Evolutionary conservation across 2,113 vertebrate species (phyloP).

Genomic region (Psammodynastes pulverulentus): DNA sequence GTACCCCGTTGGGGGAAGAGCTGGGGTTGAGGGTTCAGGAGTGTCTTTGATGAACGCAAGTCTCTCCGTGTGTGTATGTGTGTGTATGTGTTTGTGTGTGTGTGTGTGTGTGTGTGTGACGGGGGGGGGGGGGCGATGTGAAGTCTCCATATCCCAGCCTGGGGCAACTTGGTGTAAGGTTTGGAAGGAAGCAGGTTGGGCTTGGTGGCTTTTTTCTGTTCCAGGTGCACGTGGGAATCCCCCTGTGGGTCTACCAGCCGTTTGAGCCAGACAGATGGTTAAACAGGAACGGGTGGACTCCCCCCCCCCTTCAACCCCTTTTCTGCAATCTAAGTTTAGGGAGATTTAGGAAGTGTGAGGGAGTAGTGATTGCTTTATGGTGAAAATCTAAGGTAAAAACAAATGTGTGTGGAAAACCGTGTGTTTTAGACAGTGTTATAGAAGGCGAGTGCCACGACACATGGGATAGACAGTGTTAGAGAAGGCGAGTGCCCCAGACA

Average conservation of each 20-base stretch:
- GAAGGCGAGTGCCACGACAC: background rate
- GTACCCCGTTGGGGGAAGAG: background rate
- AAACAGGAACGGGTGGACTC: background rate
- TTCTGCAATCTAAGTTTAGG: background rate
- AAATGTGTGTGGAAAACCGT: background rate
- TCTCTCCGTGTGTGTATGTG: too few species aligned
- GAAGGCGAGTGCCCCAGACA: rapidly evolving
- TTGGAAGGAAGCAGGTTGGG: background rate
- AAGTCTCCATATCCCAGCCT: background rate
- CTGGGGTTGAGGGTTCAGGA: background rate
- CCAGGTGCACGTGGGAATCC: background rate
- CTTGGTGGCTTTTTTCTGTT: background rate
- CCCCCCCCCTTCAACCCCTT: too few species aligned
- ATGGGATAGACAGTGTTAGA: background rate
- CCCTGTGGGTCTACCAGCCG: background rate
- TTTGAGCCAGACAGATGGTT: background rate
- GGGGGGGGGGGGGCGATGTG: background rate
- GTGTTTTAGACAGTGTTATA: background rate
- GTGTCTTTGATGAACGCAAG: background rate
- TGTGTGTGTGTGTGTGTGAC: too few species aligned
- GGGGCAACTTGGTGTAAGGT: background rate
- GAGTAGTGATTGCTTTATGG: background rate
- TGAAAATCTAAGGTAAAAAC: background rate
- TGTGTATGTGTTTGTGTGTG: too few species aligned
- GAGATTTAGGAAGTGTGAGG: too few species aligned